Conservation (phyloP, 2,797 vertebrate species). For the Todus mexicanus region DNA sequence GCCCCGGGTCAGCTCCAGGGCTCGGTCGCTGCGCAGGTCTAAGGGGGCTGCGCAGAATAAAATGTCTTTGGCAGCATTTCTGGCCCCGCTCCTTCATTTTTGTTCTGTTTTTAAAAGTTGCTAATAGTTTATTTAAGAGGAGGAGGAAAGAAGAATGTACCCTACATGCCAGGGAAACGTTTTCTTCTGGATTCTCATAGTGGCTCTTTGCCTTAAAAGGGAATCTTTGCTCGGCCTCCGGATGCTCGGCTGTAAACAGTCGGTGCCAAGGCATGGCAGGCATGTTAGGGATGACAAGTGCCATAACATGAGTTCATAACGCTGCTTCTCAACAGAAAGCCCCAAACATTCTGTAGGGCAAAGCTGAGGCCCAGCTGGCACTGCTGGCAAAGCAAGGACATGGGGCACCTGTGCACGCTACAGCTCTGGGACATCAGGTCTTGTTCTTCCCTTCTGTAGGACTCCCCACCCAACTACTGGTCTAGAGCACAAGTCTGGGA, state of each 20-base stretch:
- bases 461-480: neutral
- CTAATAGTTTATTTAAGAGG: conserved; percentile 69
- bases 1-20: neutral
- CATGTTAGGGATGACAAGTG: conserved; percentile 57
- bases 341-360: neutral
- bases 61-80: conserved; percentile 23
- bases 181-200: conserved; percentile 67
- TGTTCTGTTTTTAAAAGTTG: conserved; percentile 66
- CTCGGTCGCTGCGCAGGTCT: neutral
- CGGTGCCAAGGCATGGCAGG: conserved; percentile 61
- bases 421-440: neutral
- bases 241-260: conserved; percentile 32
- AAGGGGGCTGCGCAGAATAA: neutral
- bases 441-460: neutral
- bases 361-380: neutral
- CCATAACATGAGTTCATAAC: conserved; percentile 44
- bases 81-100: conserved; percentile 39
- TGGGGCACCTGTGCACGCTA: neutral
- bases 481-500: neutral
- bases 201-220: conserved; percentile 77
- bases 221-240: conserved; percentile 43
- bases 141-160: conserved; percentile 69
- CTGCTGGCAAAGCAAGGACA: neutral
- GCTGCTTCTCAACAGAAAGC: conserved; percentile 17
- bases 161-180: conserved; percentile 66